Evolutionary conservation across 2,113 vertebrate genomes (phyloP).

Genomic region (Platycercus adscitus): DNA sequence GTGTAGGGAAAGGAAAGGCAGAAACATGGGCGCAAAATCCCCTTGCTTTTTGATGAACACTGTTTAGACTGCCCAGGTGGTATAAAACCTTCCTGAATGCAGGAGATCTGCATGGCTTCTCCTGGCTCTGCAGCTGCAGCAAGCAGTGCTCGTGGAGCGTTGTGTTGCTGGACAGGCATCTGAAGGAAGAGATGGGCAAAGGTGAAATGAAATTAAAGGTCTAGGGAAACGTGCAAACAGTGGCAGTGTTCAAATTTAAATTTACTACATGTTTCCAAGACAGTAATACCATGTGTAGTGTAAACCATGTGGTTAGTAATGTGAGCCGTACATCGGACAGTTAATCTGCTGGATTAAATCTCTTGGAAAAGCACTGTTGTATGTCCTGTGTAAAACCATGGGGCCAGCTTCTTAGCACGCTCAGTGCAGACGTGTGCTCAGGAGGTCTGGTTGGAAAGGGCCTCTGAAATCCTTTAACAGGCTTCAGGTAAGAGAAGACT

Average conservation of each 20-base stretch:
- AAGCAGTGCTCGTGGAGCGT: too few relatives aligned
- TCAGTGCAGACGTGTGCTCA: background rate
- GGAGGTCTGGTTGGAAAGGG: background rate
- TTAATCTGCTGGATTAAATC: background rate
- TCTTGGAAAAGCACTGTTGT: background rate
- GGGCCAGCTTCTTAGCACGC: background rate
- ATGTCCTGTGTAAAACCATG: rapidly evolving
- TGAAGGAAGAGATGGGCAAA: background rate
- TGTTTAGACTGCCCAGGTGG: background rate
- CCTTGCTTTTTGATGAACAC: background rate
- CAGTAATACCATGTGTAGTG: background rate
- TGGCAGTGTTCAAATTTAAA: background rate
- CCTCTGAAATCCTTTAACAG: background rate
- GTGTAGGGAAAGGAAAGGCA: background rate
- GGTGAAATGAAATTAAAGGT: background rate
- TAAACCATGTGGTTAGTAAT: background rate
- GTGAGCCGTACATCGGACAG: background rate
- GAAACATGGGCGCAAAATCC: background rate
- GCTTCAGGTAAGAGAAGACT: background rate
- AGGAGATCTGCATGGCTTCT: background rate
- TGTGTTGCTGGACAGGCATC: background rate
- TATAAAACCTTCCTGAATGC: background rate
- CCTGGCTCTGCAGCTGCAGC: rapidly evolving
- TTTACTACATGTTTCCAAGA: background rate
- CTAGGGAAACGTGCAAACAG: background rate